These are phyloP conservation scores for Microchrysa polita DNA, from an alignment of 2,888 invertebrate genomes.

Conservation along the genomic window DNA sequence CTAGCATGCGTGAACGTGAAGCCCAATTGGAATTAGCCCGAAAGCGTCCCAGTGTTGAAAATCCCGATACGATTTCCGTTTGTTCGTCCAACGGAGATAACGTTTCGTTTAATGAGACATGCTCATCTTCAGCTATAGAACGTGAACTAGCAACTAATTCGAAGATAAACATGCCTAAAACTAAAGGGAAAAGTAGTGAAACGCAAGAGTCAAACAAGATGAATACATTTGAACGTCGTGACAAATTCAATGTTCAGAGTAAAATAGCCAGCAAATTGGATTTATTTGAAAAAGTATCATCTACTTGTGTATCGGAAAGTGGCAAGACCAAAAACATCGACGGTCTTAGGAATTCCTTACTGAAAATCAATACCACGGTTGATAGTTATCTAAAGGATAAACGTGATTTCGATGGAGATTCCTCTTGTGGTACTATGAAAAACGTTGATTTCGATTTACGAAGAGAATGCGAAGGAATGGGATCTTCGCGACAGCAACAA, in stretches of 20 bases:
- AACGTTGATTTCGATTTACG: slow-evolving; percentile 49
- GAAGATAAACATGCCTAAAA: neutral
- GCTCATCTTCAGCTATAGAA: slow-evolving; percentile 59
- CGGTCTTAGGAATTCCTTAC: slow-evolving; percentile 63
- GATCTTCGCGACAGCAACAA: slow-evolving; percentile 23
- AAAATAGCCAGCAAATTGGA: slow-evolving; percentile 59
- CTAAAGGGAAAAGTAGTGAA: slow-evolving; percentile 49
- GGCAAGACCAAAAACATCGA: slow-evolving; percentile 48
- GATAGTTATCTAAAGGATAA: slow-evolving; percentile 64
- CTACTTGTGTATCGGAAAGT: neutral
- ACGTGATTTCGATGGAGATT: slow-evolving; percentile 61
- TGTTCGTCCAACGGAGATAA: slow-evolving; percentile 65
- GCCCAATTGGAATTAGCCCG: slow-evolving; percentile 71
- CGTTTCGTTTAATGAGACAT: slow-evolving; percentile 64
- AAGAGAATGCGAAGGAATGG: slow-evolving; percentile 32
- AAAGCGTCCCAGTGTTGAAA: slow-evolving; percentile 60
- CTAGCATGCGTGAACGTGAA: slow-evolving; percentile 85
- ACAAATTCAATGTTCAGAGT: slow-evolving; percentile 50
- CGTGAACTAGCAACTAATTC: neutral
- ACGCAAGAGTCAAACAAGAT: slow-evolving; percentile 46
- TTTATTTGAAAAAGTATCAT: slow-evolving; percentile 57
- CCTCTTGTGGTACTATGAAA: slow-evolving; percentile 58
- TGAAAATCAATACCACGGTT: slow-evolving; percentile 64
- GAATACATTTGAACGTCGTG: slow-evolving; percentile 58
- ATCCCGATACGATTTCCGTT: slow-evolving; percentile 64